Base-by-base conservation (phyloP, 2,888 invertebrate species). In the Leistus spinibarbis region DNA sequence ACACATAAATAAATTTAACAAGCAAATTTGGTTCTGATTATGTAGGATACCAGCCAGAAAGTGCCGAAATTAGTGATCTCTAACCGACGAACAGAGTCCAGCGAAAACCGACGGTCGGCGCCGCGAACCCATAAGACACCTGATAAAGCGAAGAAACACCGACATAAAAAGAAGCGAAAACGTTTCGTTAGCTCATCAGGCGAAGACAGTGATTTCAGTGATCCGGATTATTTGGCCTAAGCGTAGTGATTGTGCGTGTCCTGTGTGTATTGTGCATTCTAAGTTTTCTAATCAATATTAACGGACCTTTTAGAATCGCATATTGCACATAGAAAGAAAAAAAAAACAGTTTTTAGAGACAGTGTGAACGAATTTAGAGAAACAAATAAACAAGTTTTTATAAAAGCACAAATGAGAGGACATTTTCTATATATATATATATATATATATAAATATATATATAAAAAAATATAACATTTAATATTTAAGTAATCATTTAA, bases 161-260 rank as follows among this genome's bases (percentile, higher is more conserved):
- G 85, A 79, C 86, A 86, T 80, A 87, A 87, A 85, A 88, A 87
- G 82, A 90, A 89, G 82, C 86, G 88, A 78, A 87, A 88, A 85
- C 87, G 87, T 82, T 83, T 88, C 69, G 83, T 86, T 71, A 87
- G 88, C 79, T 88, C 86, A 72, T 86, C 89, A 9, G 89, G 88
- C 77, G 90, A 90, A 77, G 91, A 91, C 78, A 90, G 89, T 84
- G 90, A 91, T 84, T 89, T 85, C 83, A 91, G 91, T 86, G 91
- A 91, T 83, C 86, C 86, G 76, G 86, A 86, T 82, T 86, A 84
- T 78, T 82, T 84, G 84, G 85, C 85, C 83, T 85, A 85, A 74
- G 69, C 40, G 40, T 40, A 40, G 40, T 40, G 40, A 13, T 40
- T 40, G 40, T 40, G 40, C 40, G 40, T 40, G 40, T 40, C 40